Conservation (phyloP, 1,140 invertebrate genomes). For the Dreissena polymorpha region DNA sequence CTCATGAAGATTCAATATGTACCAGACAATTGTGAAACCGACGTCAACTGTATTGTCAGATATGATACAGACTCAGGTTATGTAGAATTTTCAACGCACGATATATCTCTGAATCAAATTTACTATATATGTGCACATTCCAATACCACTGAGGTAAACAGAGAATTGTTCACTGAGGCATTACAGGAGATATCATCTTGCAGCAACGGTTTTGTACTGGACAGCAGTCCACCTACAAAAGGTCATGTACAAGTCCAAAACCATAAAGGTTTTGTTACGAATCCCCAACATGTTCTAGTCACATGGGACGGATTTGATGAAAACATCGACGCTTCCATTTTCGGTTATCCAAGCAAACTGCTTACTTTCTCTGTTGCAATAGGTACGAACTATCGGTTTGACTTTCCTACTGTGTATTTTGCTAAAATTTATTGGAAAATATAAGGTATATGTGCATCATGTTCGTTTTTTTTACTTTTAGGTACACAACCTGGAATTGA, state of each 20-base stretch:
- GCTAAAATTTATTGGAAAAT: too few species aligned
- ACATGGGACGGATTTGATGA: constrained; percentile 42
- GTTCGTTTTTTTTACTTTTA: too few species aligned
- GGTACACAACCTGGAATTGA: too few species aligned
- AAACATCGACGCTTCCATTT: background rate
- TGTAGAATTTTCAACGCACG: constrained; percentile 9
- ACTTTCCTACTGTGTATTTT: too few species aligned
- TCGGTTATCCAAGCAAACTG: constrained; percentile 32
- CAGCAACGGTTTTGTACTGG: constrained; percentile 54
- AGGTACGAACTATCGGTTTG: constrained; percentile 13
- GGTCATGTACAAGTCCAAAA: constrained; percentile 31
- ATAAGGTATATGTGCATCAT: too few species aligned
- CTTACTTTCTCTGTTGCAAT: constrained; percentile 45
- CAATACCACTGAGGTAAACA: background rate
- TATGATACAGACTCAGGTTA: constrained; percentile 1
- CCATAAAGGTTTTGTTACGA: constrained; percentile 11
- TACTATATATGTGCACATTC: constrained; percentile 50
- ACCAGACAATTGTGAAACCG: constrained; percentile 16
- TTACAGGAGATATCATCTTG: constrained; percentile 31
- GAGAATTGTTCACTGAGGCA: constrained; percentile 23
- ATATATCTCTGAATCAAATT: background rate
- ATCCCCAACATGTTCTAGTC: background rate
- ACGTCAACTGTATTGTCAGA: constrained; percentile 8
- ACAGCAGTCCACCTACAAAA: constrained; percentile 15
- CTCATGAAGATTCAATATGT: constrained; percentile 14